phyloP scores from a whole-genome alignment of 2,797 vertebrate genomes.

The Capromys pilorides region DNA sequence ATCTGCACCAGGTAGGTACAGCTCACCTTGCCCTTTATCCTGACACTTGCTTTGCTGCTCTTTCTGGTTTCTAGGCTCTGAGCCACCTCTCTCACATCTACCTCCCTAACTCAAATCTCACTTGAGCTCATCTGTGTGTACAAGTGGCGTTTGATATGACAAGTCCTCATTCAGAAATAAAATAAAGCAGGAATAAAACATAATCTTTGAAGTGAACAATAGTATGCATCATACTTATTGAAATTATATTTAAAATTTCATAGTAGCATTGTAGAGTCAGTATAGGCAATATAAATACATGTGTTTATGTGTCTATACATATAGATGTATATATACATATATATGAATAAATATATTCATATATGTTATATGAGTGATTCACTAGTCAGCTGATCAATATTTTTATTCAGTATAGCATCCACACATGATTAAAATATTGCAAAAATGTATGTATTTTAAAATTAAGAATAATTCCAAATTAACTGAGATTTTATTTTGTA shows the following conservation, averaged over 20 bases:
- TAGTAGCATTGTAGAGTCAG: not conserved
- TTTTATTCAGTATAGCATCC: not conserved
- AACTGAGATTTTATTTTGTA: conserved; percentile 11
- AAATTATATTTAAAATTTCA: not conserved
- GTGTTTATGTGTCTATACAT: no score
- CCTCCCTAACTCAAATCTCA: not conserved
- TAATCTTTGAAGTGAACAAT: not conserved
- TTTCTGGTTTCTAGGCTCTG: not conserved
- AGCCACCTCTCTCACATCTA: not conserved
- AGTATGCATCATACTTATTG: not conserved
- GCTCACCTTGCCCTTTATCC: not conserved
- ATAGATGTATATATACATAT: no score
- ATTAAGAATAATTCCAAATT: conserved; percentile 50
- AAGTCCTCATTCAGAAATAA: not conserved
- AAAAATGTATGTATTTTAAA: not conserved
- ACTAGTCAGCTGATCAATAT: not conserved
- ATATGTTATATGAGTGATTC: not conserved
- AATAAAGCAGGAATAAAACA: not conserved
- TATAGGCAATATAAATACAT: not conserved
- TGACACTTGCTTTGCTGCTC: not conserved
- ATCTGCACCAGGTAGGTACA: not conserved
- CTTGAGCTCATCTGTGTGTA: not conserved
- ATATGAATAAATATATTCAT: no score
- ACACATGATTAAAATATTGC: not conserved
- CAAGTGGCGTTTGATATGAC: not conserved